These are phyloP conservation scores for Hemicrepidius hirtus DNA, from an alignment of 2,888 invertebrate species.

Conservation along the genomic window DNA sequence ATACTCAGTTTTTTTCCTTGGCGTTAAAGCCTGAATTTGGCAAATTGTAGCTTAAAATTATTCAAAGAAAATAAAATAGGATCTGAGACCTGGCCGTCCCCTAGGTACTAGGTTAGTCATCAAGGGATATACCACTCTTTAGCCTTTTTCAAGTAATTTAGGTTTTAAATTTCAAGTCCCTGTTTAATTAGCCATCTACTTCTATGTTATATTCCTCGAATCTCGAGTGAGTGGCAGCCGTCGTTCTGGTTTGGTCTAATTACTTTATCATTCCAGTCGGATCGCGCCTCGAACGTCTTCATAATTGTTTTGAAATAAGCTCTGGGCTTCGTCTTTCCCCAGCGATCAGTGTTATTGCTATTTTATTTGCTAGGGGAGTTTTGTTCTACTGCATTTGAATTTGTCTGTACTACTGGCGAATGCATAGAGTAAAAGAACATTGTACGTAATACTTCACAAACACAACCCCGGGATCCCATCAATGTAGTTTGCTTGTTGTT, in stretches of 20 bases:
- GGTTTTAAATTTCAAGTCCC: slow-evolving; percentile 3
- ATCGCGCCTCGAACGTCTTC: slow-evolving; percentile 49
- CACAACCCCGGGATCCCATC: too few relatives aligned
- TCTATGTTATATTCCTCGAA: slow-evolving; percentile 41
- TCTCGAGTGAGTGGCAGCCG: slow-evolving; percentile 45
- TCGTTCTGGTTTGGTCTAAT: slow-evolving; percentile 43
- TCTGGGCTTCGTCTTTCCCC: slow-evolving; percentile 18
- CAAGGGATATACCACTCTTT: too few relatives aligned
- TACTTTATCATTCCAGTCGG: slow-evolving; percentile 48
- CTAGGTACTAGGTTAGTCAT: too few relatives aligned
- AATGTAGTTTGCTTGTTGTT: too few relatives aligned
- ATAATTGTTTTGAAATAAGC: slow-evolving; percentile 52
- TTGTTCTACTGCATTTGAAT: slow-evolving; percentile 24
- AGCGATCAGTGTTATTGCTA: slow-evolving; percentile 30
- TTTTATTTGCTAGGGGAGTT: slow-evolving; percentile 30
- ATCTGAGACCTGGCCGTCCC: too few relatives aligned
- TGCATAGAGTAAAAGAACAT: slow-evolving; percentile 21
- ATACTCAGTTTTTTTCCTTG: too few relatives aligned
- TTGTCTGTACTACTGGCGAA: slow-evolving; percentile 5
- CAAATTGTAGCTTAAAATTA: too few relatives aligned
- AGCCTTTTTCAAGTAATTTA: too few relatives aligned
- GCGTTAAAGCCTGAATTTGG: too few relatives aligned
- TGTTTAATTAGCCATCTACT: slow-evolving; percentile 24
- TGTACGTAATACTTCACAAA: slow-evolving; percentile 17
- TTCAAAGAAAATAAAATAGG: too few relatives aligned